Evolutionary conservation across 1,140 invertebrate species (phyloP).

Genomic region (Neodiprion pinetum): DNA sequence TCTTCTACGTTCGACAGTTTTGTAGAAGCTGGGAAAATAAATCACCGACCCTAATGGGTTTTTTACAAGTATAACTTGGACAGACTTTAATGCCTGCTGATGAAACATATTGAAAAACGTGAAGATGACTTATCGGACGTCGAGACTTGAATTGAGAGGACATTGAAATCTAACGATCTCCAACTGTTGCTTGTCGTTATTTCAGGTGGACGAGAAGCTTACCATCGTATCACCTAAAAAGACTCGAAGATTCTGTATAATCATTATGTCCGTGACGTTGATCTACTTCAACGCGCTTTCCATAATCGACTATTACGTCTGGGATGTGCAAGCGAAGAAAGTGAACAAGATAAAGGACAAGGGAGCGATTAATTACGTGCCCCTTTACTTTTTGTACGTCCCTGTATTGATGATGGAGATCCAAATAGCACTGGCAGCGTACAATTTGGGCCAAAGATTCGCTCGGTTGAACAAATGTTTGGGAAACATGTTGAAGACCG

Average conservation of each 20-base stretch:
- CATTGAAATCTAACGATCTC: not conserved
- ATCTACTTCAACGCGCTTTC: slow-evolving; percentile 41
- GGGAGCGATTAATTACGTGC: slow-evolving; percentile 54
- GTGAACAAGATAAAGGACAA: slow-evolving; percentile 43
- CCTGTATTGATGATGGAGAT: slow-evolving; percentile 51
- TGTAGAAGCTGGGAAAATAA: too few species aligned
- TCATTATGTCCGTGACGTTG: slow-evolving; percentile 26
- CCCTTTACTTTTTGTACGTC: slow-evolving; percentile 55
- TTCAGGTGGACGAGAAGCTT: slow-evolving; percentile 49
- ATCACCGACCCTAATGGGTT: too few species aligned
- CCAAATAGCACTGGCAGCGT: slow-evolving; percentile 50
- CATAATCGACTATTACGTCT: slow-evolving; percentile 42
- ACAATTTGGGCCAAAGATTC: slow-evolving; percentile 52
- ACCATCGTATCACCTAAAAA: slow-evolving; percentile 38
- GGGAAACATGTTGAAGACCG: slow-evolving; percentile 40
- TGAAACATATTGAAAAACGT: slow-evolving; percentile 11
- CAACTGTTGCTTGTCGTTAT: not conserved
- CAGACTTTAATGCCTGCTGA: not conserved
- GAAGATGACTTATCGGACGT: slow-evolving; percentile 9
- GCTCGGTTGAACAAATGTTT: slow-evolving; percentile 48
- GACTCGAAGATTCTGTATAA: slow-evolving; percentile 39
- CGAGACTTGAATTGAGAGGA: slow-evolving; percentile 8
- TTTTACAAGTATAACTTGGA: too few species aligned
- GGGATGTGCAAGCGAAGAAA: slow-evolving; percentile 38
- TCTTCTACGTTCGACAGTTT: too few species aligned